Evolutionary conservation across 2,113 vertebrate genomes (phyloP).

Genomic region (Myocastor coypus): DNA sequence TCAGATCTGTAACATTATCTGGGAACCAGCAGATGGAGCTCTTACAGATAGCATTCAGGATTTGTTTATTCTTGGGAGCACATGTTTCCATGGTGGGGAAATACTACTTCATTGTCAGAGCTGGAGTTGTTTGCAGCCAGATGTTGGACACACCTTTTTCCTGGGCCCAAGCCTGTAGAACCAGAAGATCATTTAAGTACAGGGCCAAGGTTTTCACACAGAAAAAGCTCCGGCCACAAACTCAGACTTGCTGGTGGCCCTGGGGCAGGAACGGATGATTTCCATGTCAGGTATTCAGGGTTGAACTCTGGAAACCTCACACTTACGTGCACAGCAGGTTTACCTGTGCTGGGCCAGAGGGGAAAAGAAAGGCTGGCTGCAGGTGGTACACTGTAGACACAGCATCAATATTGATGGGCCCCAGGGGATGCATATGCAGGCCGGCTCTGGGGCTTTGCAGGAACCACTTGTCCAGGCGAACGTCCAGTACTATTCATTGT

Average conservation of each 20-base stretch:
- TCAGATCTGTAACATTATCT: slow-evolving; percentile 84
- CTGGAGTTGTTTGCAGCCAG: slow-evolving; percentile 57
- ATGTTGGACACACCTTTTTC: slow-evolving; percentile 68
- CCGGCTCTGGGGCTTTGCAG: background rate
- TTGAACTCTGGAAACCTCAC: background rate
- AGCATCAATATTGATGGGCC: slow-evolving; percentile 51
- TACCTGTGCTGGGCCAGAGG: background rate
- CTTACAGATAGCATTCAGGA: slow-evolving; percentile 82
- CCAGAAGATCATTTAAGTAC: slow-evolving; percentile 12
- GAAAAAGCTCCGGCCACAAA: background rate
- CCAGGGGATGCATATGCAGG: slow-evolving; percentile 30
- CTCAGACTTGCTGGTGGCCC: background rate
- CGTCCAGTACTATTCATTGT: background rate
- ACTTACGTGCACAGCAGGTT: slow-evolving; percentile 4
- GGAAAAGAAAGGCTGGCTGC: background rate
- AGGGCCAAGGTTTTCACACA: background rate
- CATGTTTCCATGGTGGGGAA: slow-evolving; percentile 67
- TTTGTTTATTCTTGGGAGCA: slow-evolving; percentile 78
- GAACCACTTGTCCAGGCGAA: slow-evolving; percentile 6
- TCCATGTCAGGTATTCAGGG: background rate
- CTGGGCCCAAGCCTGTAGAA: slow-evolving; percentile 6
- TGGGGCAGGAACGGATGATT: background rate
- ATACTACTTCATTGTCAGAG: slow-evolving; percentile 67
- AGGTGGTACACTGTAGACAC: background rate
- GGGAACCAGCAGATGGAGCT: slow-evolving; percentile 85